Base-by-base conservation (phyloP, 2,113 vertebrate species). In the Pterocles orientalis region DNA sequence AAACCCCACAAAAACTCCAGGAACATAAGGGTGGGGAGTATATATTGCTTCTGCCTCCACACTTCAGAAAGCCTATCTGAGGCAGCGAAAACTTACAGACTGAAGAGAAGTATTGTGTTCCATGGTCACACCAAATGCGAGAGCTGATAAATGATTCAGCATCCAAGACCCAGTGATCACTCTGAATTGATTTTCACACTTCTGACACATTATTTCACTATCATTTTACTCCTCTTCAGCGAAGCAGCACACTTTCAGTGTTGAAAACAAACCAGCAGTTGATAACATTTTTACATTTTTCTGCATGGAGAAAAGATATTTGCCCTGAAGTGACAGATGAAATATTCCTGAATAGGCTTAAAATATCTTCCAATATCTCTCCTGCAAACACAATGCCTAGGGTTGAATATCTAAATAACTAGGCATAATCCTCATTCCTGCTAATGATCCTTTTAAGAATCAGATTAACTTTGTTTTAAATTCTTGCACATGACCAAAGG, bases 401-500 rank as follows among this genome's bases (percentile, higher is more conserved):
- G 41, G 58, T 58, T 80, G 62, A 60, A 82, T 58, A 86, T 23
- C 31, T 54, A 58, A 92, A 81, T 57, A 86, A 58, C 36, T 68
- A 90, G 31, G 31, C 58, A 85, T 54, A 79, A 93, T 80, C 53
- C 58, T 57, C 12, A 14, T 31, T 87, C 68, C 34, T 34, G 43
- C 50, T 88, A 72, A 88, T 23, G 54, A 92, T 86, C n/a, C 80
- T 85, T 88, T 60, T 58, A 80, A 80, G 77, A 80, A 77, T 86
- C 75, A 83, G 62, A 93, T 85, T 83, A 92, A 73, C 53, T 93
- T 90, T 61, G 62, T 36, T 94, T 77, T 86, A 93, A 85, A 86
- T 70, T 90, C 71, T 56, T 83, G 54, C 56, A 75, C 75, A 31
- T 64, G 79, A 85, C 68, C 82, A n/a, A 91, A 79, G 50, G 60